Percentiles rank a stretch among this genome's conserved stretches.
Evolutionary conservation across 2,888 invertebrate genomes (phyloP).

Genomic region (Ornithoptera priamus): DNA sequence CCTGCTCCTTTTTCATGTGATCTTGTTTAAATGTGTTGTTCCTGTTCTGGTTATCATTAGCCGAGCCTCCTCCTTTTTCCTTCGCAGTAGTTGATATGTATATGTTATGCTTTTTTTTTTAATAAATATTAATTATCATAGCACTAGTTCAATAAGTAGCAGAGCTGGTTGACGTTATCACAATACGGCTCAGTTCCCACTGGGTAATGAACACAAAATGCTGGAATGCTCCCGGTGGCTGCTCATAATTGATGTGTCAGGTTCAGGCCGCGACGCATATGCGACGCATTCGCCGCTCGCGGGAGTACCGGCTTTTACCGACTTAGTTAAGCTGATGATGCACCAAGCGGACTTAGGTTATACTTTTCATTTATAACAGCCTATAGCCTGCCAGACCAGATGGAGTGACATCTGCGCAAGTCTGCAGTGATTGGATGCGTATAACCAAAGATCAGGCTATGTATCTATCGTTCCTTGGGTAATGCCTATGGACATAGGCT

Average conservation of each 20-base stretch:
- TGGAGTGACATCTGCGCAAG: too few relatives aligned
- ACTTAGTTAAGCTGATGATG: slow-evolving; percentile 2
- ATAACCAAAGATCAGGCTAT: too few relatives aligned
- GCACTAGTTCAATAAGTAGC: not conserved
- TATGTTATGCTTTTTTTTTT: not conserved
- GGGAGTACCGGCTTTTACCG: slow-evolving; percentile 14
- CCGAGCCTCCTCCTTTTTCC: too few relatives aligned
- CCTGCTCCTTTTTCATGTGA: too few relatives aligned
- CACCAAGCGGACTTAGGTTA: not conserved
- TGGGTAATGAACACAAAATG: slow-evolving; percentile 19
- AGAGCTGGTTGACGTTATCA: not conserved
- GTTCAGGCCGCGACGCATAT: slow-evolving; percentile 18
- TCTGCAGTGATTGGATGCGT: too few relatives aligned
- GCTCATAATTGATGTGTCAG: slow-evolving; percentile 29
- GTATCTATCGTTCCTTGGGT: too few relatives aligned
- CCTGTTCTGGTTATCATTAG: too few relatives aligned
- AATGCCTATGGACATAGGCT: too few relatives aligned
- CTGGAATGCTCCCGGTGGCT: not conserved
- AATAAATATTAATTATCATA: not conserved
- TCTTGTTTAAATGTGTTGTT: too few relatives aligned
- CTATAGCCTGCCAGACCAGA: too few relatives aligned
- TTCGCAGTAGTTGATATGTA: too few relatives aligned
- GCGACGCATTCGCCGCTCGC: slow-evolving; percentile 19
- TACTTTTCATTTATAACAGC: not conserved
- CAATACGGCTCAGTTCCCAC: not conserved